Evolutionary conservation across 2,113 vertebrate species (phyloP).

Genomic region (Junco hyemalis): DNA sequence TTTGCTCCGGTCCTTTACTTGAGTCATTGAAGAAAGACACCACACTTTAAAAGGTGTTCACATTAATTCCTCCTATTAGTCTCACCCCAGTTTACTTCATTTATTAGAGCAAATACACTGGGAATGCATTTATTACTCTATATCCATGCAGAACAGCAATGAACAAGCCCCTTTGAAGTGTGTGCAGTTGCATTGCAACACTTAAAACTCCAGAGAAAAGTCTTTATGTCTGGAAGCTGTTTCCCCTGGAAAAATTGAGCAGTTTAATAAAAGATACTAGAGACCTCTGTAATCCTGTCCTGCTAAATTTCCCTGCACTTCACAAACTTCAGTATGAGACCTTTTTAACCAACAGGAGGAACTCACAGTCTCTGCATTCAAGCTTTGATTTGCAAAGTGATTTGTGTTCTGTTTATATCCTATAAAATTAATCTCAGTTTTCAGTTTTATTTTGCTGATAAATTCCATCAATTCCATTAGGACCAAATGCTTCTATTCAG

Average conservation of each 20-base stretch:
- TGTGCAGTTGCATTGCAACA: not conserved
- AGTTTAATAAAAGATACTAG: not conserved
- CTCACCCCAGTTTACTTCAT: constrained; percentile 3
- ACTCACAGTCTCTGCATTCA: not conserved
- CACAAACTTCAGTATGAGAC: not conserved
- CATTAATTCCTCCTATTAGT: constrained; percentile 13
- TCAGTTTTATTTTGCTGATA: constrained; percentile 11
- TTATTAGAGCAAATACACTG: not conserved
- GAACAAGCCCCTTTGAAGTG: not conserved
- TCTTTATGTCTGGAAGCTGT: not conserved
- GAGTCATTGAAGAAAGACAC: not conserved
- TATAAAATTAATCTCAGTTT: not conserved
- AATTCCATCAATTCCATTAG: not conserved
- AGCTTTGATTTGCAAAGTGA: not conserved
- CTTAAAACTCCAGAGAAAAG: not conserved
- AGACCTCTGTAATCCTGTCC: not conserved
- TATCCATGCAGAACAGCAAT: not conserved
- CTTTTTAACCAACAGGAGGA: not conserved
- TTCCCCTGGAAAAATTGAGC: not conserved
- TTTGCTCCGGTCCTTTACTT: not conserved
- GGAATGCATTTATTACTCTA: not conserved
- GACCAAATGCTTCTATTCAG: not conserved
- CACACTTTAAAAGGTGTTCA: not conserved
- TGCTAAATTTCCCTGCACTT: not conserved
- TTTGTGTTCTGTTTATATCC: not conserved